Percentiles rank a stretch among this genome's conserved stretches.
phyloP scores from a whole-genome alignment of 2,113 vertebrate species.

The Hippocampus guttulatus region DNA sequence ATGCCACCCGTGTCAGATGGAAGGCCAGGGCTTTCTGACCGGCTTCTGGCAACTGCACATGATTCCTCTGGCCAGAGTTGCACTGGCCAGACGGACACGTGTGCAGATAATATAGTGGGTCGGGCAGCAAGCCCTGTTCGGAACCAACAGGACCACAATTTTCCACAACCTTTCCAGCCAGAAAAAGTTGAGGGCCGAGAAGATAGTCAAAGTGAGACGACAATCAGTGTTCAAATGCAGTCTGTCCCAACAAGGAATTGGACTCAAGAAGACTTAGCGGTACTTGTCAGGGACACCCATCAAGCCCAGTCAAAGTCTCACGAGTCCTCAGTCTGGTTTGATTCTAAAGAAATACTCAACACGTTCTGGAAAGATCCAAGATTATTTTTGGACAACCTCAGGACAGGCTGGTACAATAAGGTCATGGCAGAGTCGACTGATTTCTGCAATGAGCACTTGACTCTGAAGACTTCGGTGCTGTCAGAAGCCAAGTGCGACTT shows the following conservation, averaged over 20 bases:
- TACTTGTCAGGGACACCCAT: neutral
- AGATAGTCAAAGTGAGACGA: neutral
- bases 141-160: neutral
- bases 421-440: neutral
- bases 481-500: neutral
- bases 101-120: neutral
- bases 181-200: neutral
- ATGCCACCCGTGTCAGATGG: neutral
- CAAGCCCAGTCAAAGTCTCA: neutral
- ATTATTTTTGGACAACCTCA: neutral
- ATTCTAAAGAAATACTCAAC: neutral
- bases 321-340: neutral
- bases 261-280: neutral
- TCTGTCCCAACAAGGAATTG: neutral
- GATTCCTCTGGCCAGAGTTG: neutral
- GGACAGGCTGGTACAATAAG: neutral
- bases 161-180: neutral
- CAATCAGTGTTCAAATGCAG: neutral
- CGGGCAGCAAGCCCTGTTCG: neutral
- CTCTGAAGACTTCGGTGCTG: neutral
- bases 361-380: neutral
- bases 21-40: neutral
- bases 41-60: neutral
- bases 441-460: neutral
- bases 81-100: neutral